Evolutionary conservation across 2,113 vertebrate genomes (phyloP).

Genomic region (Pseudorectes ferrugineus): DNA sequence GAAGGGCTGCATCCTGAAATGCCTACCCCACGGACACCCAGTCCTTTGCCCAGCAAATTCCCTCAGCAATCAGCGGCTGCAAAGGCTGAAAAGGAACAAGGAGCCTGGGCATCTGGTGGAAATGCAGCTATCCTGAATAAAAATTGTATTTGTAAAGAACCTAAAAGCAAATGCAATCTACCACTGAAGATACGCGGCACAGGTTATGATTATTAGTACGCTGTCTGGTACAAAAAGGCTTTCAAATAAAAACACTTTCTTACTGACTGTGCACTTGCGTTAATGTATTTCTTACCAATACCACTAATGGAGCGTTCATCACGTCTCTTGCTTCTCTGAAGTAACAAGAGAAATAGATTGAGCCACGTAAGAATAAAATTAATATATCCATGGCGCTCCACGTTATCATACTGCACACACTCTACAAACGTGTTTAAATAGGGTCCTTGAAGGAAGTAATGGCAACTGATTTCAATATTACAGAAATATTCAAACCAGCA

Average conservation of each 20-base stretch:
- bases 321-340: background rate
- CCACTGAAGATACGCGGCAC: background rate
- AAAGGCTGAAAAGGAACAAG: background rate
- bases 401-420: background rate
- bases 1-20: background rate
- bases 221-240: background rate
- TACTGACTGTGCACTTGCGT: background rate
- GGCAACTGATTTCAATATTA: background rate
- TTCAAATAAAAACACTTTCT: background rate
- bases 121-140: background rate
- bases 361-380: background rate
- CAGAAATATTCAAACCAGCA: background rate
- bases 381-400: rapidly evolving
- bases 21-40: background rate
- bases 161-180: background rate
- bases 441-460: background rate
- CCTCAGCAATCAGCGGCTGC: background rate
- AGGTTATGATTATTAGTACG: background rate
- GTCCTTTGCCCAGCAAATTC: background rate
- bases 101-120: background rate
- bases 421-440: background rate
- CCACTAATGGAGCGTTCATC: slow-evolving; percentile 13
- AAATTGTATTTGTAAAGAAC: background rate
- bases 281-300: slow-evolving; percentile 18
- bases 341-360: background rate